phyloP scores from a whole-genome alignment of 2,888 invertebrate species.

The Helobdella robusta region DNA sequence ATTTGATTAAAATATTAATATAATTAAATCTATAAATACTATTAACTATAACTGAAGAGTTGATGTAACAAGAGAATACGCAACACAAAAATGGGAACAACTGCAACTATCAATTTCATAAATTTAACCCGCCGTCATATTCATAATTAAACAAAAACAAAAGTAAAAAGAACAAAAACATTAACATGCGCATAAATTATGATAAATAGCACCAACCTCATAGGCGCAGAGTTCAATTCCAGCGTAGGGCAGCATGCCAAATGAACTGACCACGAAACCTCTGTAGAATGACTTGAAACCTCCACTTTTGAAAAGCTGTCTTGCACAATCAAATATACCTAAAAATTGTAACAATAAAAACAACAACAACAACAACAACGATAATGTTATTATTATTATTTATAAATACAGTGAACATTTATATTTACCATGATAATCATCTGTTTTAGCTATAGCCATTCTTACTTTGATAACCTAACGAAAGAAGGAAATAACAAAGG shows the following conservation, averaged over 20 bases:
- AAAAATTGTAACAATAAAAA: too few species aligned
- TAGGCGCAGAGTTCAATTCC: constrained; percentile 96
- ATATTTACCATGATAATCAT: neutral
- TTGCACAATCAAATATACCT: constrained; percentile 64
- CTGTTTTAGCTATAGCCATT: neutral
- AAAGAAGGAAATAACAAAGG: neutral
- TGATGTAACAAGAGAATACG: too few species aligned
- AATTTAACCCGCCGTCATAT: too few species aligned
- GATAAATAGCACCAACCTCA: constrained; percentile 56
- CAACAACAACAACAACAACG: too few species aligned
- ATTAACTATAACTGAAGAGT: too few species aligned
- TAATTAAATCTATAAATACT: too few species aligned
- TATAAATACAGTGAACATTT: too few species aligned
- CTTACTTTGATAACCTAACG: constrained; percentile 6
- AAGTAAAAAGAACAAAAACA: neutral
- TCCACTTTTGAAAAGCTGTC: constrained; percentile 74
- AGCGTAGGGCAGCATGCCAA: constrained; percentile 89
- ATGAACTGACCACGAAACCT: constrained; percentile 92
- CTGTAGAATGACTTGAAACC: constrained; percentile 81
- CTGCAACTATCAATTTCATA: too few species aligned
- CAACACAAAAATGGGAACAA: too few species aligned
- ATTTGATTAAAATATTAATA: too few species aligned
- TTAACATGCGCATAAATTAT: neutral
- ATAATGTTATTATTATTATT: too few species aligned
- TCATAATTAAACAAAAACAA: too few species aligned